Percentiles rank a stretch among this genome's conserved stretches.
These are phyloP conservation scores for Subacronicta megacephala DNA, from an alignment of 2,888 invertebrate species.

Conservation along the genomic window DNA sequence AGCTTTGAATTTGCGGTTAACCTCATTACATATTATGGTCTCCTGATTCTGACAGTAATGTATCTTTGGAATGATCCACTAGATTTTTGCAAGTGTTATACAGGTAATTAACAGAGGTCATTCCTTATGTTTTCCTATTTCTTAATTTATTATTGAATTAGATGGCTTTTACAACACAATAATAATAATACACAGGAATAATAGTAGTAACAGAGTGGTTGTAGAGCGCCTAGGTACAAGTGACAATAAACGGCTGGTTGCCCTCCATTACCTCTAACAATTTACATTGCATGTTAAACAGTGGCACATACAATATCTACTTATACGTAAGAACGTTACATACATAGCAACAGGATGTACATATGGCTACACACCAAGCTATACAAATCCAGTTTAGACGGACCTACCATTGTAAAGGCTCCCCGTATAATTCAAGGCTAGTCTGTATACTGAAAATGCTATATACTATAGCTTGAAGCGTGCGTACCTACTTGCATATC, in stretches of 20 bases:
- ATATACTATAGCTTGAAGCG: too few species aligned
- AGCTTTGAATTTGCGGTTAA: not conserved
- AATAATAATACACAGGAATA: conserved; percentile 19
- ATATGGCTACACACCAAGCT: too few species aligned
- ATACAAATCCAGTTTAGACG: too few species aligned
- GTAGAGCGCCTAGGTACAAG: conserved; percentile 39
- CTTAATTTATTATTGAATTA: not conserved
- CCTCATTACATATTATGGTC: too few species aligned
- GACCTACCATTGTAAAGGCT: too few species aligned
- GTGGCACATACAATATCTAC: conserved; percentile 16
- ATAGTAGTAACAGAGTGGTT: conserved; percentile 19
- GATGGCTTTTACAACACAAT: not conserved
- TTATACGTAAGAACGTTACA: not conserved
- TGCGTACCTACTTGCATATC: too few species aligned
- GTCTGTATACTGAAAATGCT: too few species aligned
- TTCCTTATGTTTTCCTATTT: not conserved
- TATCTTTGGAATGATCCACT: too few species aligned
- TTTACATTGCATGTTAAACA: conserved; percentile 51
- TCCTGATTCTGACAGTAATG: too few species aligned
- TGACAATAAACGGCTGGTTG: conserved; percentile 37
- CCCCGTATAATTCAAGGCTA: too few species aligned
- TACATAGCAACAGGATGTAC: not conserved
- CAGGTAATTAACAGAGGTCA: not conserved
- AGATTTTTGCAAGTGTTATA: too few species aligned
- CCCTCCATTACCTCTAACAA: conserved; percentile 49